phyloP scores from a whole-genome alignment of 2,888 invertebrate species.

The Xestia ashworthii region DNA sequence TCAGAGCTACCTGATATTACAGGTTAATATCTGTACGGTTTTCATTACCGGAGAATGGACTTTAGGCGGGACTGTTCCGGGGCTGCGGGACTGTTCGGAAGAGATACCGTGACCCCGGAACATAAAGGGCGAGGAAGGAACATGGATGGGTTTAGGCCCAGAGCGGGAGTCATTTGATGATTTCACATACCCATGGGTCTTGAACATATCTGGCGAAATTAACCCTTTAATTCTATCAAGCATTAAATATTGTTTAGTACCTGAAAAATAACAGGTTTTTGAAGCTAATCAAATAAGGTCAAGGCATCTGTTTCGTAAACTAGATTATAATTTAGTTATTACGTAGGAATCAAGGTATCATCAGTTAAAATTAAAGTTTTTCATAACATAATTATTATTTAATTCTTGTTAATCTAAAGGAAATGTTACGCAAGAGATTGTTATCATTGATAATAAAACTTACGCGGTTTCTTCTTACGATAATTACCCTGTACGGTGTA shows the following conservation, averaged over 20 bases:
- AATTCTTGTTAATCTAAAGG: conserved; percentile 23
- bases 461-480: conserved; percentile 27
- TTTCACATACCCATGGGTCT: too few relatives aligned
- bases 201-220: background rate
- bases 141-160: too few relatives aligned
- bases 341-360: background rate
- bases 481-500: conserved; percentile 29
- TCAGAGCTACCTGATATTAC: background rate
- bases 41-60: background rate
- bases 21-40: background rate
- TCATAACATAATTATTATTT: conserved; percentile 2
- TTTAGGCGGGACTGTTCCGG: too few relatives aligned
- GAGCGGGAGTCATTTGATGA: too few relatives aligned
- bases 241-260: background rate
- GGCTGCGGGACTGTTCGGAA: too few relatives aligned
- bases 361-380: background rate
- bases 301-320: background rate
- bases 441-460: conserved; percentile 24
- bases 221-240: background rate
- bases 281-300: background rate
- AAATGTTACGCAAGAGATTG: conserved; percentile 36
- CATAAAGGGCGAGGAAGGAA: too few relatives aligned
- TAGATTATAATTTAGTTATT: background rate
- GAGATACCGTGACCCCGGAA: too few relatives aligned
- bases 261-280: background rate